Evolutionary conservation across 64 coral and sea anemone species (phyloP).

Genomic region (Montipora efflorescens): DNA sequence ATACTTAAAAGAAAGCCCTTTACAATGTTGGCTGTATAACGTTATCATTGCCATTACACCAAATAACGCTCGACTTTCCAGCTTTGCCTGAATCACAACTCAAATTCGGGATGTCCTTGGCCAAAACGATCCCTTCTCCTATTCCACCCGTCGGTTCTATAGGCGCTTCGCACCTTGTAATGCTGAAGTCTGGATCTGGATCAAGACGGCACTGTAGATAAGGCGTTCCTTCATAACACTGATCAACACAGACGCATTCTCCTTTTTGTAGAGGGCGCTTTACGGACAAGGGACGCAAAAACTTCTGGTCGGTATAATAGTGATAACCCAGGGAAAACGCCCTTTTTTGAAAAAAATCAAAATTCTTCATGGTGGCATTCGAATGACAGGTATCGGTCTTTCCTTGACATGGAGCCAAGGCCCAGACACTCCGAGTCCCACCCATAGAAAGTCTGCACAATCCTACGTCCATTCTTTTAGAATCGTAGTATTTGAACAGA

Average conservation of each 20-base stretch:
- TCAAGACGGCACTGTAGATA: neutral
- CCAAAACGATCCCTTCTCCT: neutral
- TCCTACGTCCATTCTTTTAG: too few relatives aligned
- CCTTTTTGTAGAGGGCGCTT: neutral
- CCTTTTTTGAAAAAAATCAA: neutral
- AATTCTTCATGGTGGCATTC: neutral
- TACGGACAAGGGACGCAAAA: neutral
- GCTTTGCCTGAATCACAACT: neutral
- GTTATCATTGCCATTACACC: neutral
- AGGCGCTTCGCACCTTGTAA: neutral
- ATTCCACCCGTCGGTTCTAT: neutral
- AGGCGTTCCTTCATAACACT: neutral
- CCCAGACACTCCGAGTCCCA: too few relatives aligned
- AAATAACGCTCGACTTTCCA: neutral
- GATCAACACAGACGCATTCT: neutral
- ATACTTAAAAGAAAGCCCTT: too few relatives aligned
- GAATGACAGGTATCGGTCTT: neutral
- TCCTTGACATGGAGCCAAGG: neutral
- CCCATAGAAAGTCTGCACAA: too few relatives aligned
- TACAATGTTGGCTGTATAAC: too few relatives aligned
- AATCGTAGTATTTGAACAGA: neutral
- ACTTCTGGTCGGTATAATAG: neutral
- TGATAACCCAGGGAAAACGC: neutral
- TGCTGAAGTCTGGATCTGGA: neutral
- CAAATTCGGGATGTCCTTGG: neutral